Evolutionary conservation across 2,888 invertebrate species (phyloP), one percentile per base, ranked within the genome.

Genomic region (Nomada flava): DNA sequence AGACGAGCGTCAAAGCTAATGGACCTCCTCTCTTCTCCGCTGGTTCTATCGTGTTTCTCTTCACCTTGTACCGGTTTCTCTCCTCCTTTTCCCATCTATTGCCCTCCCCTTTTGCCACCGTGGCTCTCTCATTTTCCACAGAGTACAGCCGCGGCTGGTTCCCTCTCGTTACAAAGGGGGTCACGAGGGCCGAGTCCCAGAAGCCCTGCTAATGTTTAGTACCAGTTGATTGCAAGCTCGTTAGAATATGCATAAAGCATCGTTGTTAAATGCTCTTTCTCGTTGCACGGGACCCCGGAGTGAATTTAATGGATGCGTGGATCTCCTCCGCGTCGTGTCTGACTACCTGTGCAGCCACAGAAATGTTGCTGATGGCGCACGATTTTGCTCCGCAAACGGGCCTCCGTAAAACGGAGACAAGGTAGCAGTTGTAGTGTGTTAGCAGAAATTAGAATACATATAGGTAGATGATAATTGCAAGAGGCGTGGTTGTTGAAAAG

Each of bases 1-100:
- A 92, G 91, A 91, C 88, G 86, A 89, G 90, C 93, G 91, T 92
- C 92, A 92, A 93, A 92, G 93, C 92, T 93, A 93, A 93, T 93
- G 93, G 92, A 92, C 82, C 86, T 84, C 69, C 87, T 83, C 84
- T 81, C 83, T 75, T 77, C 68, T 73, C 57, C 62, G 7, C 53
- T 53, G 64, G 60, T 68, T 70, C 78, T 55, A 68, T 76, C 81
- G 71, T 81, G 60, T 79, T 64, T 76, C 82, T 80, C 80, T 53
- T 62, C 80, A 63, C 71, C 36, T 76, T 70, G 55, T 36, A 44
- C 59, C 76, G 59, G 44, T 81, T 67, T 60, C 77, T 76, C 83
- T 74, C 63, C 71, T 75, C 68, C 55, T 68, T 36, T 52, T 53
- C 62, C 13, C 62, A 9, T 52, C 57, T n/a, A n/a, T 55, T 23